Evolutionary conservation across 1,140 invertebrate genomes (phyloP).

Genomic region (Spodoptera litura): DNA sequence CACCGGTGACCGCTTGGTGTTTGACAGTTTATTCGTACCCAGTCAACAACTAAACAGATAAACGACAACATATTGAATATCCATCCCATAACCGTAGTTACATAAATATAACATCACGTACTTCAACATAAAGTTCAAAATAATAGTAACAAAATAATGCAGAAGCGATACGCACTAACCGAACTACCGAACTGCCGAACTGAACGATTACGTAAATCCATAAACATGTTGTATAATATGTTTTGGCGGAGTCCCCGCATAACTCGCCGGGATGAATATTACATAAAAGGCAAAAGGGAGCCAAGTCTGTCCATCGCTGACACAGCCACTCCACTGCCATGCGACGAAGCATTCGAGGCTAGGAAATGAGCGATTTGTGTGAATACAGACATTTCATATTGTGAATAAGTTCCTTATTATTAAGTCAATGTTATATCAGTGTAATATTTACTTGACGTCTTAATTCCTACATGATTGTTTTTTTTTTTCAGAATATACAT

Average conservation of each 20-base stretch:
- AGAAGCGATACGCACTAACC: conserved; percentile 28
- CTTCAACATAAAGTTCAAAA: neutral
- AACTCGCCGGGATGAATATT: conserved; percentile 61
- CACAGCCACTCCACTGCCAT: conserved; percentile 58
- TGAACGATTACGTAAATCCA: conserved; percentile 54
- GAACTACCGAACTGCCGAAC: neutral
- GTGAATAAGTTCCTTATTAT: too few species aligned
- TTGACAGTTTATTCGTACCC: too few species aligned
- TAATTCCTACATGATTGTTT: too few species aligned
- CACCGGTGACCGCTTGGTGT: too few species aligned
- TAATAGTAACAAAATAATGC: conserved; percentile 21
- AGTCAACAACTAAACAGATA: too few species aligned
- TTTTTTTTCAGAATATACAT: too few species aligned
- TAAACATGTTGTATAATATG: conserved; percentile 62
- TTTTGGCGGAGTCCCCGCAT: conserved; percentile 62
- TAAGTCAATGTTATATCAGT: too few species aligned
- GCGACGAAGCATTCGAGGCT: conserved; percentile 37
- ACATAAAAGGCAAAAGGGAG: conserved; percentile 64
- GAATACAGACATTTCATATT: neutral
- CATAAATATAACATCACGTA: neutral
- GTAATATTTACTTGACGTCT: too few species aligned
- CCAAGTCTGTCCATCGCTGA: conserved; percentile 62
- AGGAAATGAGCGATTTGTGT: conserved; percentile 31
- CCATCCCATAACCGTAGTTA: too few species aligned
- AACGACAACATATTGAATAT: too few species aligned